Evolutionary conservation across 1,140 invertebrate genomes (phyloP).

Genomic region (Philotrypesis tridentata): DNA sequence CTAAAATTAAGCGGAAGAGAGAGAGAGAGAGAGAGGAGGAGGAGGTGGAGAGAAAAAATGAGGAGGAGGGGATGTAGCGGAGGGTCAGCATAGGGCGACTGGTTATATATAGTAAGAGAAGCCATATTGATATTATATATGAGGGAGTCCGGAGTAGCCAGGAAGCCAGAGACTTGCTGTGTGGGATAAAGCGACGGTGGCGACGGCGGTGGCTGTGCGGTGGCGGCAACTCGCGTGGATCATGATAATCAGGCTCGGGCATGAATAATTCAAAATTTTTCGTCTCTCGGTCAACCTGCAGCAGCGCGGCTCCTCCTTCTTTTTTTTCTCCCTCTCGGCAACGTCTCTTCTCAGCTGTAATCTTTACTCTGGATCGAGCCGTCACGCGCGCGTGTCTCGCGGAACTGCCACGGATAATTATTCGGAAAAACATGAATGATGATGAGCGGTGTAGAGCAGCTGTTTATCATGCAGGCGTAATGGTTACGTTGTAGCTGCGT

Average conservation of each 20-base stretch:
- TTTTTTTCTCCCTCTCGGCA: no score
- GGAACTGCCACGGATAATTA: no score
- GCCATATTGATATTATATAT: constrained; percentile 60
- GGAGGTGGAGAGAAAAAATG: constrained; percentile 28
- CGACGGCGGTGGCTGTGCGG: no score
- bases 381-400: not conserved
- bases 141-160: constrained; percentile 19
- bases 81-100: not conserved
- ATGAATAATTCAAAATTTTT: constrained; percentile 67
- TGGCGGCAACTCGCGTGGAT: constrained; percentile 53
- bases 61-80: not conserved
- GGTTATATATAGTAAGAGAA: constrained; percentile 54
- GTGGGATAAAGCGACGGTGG: constrained; percentile 28
- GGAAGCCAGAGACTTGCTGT: constrained; percentile 1
- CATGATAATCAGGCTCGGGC: constrained; percentile 61
- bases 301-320: not conserved
- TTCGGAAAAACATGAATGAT: no score
- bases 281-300: constrained; percentile 39
- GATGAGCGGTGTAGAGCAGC: no score
- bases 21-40: no score
- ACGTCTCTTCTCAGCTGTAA: no score
- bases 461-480: no score
- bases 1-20: constrained; percentile 25
- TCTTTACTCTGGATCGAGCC: not conserved
- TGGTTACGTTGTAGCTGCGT: not conserved